Evolutionary conservation across 2,797 vertebrate species (phyloP), one percentile per base, ranked within the genome.

Genomic region (Synanceia verrucosa): DNA sequence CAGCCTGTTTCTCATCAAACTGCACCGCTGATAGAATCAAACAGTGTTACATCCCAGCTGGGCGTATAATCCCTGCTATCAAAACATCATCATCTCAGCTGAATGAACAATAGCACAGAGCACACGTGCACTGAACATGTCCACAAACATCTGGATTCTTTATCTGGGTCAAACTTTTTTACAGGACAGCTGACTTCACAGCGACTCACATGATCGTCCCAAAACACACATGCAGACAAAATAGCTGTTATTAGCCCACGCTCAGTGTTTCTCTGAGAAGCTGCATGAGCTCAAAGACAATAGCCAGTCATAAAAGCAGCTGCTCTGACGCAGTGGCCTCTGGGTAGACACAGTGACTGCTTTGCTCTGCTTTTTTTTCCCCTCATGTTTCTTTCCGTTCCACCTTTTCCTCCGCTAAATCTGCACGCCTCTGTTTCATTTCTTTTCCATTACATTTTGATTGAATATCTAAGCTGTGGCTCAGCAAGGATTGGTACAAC

Each of bases 21-120:
- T 37, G 53, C 65, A 41, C 31, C 8, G 46, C 81, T 43, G 79
- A 76, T 60, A 62, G 68, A 56, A 72, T 79, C 74, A 39, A 79
- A 65, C 53, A 19, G 63, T 55, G 75, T 83, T 59, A 73, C 77
- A 76, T 73, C 67, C 67, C 51, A 37, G 50, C 72, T 61, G 84
- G 79, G 41, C 34, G 80, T 86, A 86, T 86, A 88, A 86, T 83
- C 76, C 85, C 65, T 26, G 11, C 76, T 78, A 89, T 89, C 79
- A 87, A 84, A 89, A 85, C 84, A 77, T 75, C 75, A 86, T 87
- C 81, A 82, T 88, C 70, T 82, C 83, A 65, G 51, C 28, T 74
- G 77, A 82, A 71, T 70, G 83, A 86, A 78, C 82, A 87, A 71
- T 50, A 70, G 65, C 13, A 53, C 50, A 55, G 50, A 48, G 44